A percentile compares a stretch with the other conserved stretches of the same genome.
Conservation (phyloP, 2,113 vertebrate genomes). For the Alectura lathami region DNA sequence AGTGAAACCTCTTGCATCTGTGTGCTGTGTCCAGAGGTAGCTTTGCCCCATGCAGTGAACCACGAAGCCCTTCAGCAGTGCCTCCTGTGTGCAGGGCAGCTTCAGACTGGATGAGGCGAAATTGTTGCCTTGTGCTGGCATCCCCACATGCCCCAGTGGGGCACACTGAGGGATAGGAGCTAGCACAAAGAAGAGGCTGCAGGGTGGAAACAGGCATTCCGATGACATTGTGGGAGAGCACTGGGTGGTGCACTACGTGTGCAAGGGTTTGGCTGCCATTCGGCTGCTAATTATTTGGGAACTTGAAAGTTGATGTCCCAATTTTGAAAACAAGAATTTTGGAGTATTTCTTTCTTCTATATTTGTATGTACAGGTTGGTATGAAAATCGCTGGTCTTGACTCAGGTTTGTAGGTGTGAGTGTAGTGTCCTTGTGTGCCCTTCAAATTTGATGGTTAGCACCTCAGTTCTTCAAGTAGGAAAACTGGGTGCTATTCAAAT, state of each 20-base stretch:
- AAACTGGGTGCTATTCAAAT: background rate
- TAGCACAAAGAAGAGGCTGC: background rate
- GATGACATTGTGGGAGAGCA: background rate
- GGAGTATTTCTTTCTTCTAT: background rate
- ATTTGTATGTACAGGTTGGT: background rate
- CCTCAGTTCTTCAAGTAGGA: background rate
- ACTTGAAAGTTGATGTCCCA: background rate
- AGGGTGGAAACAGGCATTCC: background rate
- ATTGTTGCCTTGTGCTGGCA: background rate
- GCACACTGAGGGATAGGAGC: background rate
- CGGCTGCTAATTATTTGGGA: background rate
- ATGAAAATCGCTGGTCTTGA: background rate
- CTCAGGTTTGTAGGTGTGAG: background rate
- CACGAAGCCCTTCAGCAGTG: background rate
- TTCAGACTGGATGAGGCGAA: background rate
- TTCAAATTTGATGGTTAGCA: background rate
- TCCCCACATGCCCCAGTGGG: background rate
- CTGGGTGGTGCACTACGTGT: background rate
- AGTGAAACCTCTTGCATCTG: constrained; percentile 39
- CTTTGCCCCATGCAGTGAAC: background rate
- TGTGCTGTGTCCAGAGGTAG: constrained; percentile 12
- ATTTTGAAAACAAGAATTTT: background rate
- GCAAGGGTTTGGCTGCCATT: background rate
- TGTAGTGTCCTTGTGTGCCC: rapidly evolving
- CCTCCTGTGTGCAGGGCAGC: background rate